These are phyloP conservation scores for Drosophila suboccidentalis DNA, from an alignment of 2,888 invertebrate species.

Conservation along the genomic window DNA sequence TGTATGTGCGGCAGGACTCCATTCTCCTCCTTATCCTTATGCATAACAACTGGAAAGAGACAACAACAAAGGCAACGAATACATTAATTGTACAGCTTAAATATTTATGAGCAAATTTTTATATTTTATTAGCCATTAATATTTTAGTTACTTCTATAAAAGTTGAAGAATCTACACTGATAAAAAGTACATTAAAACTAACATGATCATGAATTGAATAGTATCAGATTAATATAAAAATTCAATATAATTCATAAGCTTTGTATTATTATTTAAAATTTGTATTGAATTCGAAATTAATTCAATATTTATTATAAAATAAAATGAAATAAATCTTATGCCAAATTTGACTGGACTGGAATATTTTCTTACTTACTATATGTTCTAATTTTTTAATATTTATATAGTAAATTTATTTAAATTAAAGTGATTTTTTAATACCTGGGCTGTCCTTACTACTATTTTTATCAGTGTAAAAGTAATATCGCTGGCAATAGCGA, in stretches of 20 bases:
- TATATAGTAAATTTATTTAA: not conserved
- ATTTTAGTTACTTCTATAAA: conserved; percentile 39
- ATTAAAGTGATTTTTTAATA: not conserved
- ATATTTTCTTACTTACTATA: no score
- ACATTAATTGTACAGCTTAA: conserved; percentile 37
- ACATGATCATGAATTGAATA: not conserved
- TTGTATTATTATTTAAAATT: no score
- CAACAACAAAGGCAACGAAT: not conserved
- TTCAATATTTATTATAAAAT: no score
- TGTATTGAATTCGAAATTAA: no score
- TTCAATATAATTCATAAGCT: no score
- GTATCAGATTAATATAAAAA: not conserved
- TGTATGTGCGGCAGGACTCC: conserved; percentile 89
- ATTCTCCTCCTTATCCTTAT: conserved; percentile 97
- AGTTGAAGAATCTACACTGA: conserved; percentile 5
- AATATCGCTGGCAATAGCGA: conserved; percentile 24
- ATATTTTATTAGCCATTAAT: conserved; percentile 74
- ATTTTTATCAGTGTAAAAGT: conserved; percentile 10
- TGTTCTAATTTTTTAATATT: no score
- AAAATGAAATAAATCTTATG: no score
- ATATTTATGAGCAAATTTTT: conserved; percentile 59
- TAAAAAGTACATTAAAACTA: not conserved
- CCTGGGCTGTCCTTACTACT: not conserved
- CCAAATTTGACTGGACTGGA: no score
- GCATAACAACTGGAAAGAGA: conserved; percentile 93